Percentiles rank a stretch among this genome's conserved stretches.
phyloP scores from a whole-genome alignment of 35 echinoderm and acorn worm genomes.

The Lytechinus variegatus region DNA sequence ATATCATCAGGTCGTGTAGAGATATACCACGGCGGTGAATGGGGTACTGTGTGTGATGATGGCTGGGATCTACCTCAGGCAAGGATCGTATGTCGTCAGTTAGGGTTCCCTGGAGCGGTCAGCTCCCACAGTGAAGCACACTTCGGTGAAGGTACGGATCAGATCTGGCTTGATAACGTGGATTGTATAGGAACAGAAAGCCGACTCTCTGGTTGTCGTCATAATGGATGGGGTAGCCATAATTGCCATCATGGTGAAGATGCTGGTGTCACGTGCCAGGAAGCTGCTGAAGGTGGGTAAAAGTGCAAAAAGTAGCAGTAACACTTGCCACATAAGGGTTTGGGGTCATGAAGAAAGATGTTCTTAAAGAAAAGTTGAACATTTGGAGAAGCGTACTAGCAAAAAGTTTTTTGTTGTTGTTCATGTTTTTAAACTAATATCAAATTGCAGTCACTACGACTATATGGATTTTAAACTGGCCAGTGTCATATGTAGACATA shows the following conservation, averaged over 20 bases:
- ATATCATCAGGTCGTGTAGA: background rate
- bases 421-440: no score
- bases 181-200: background rate
- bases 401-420: no score
- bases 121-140: background rate
- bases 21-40: background rate
- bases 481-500: no score
- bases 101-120: background rate
- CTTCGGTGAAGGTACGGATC: background rate
- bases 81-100: background rate
- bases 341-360: no score
- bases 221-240: background rate
- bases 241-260: background rate
- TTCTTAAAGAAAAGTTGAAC: no score
- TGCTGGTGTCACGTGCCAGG: background rate
- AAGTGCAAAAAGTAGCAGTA: no score
- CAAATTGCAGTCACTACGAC: no score
- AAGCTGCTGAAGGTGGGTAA: background rate
- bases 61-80: background rate
- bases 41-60: conserved; percentile 8
- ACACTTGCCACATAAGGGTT: no score
- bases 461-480: no score
- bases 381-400: no score
- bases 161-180: background rate
- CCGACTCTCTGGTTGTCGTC: background rate